A percentile compares a stretch with the other conserved stretches of the same genome.
Conservation (phyloP, 2,113 vertebrate species). For the Tursiops truncatus region DNA sequence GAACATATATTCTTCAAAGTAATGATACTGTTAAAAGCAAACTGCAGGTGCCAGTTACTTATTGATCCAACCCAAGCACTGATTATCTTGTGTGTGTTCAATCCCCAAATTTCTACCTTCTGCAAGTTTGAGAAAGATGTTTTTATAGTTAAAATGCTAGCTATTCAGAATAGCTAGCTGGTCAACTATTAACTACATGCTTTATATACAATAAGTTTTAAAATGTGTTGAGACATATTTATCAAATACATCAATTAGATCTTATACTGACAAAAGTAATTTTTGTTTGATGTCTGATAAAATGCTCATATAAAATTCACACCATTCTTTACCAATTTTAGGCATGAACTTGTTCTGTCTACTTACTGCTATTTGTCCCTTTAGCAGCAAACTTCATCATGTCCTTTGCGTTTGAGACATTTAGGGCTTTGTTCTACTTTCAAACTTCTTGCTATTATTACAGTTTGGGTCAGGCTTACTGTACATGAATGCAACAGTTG, state of each 20-base stretch:
- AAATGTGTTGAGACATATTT: neutral
- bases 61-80: conserved; percentile 77
- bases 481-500: conserved; percentile 70
- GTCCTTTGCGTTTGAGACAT: conserved; percentile 50
- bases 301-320: neutral
- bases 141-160: conserved; percentile 26
- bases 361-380: conserved; percentile 62
- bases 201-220: neutral
- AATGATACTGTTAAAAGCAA: conserved; percentile 76
- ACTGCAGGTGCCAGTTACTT: conserved; percentile 75
- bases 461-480: conserved; percentile 69
- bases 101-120: conserved; percentile 62
- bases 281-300: conserved; percentile 13
- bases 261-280: neutral
- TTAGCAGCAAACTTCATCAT: conserved; percentile 58
- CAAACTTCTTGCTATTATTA: conserved; percentile 64
- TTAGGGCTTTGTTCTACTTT: conserved; percentile 74
- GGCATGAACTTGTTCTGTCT: conserved; percentile 51
- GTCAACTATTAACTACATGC: neutral
- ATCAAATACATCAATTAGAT: neutral
- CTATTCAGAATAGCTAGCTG: neutral
- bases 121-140: conserved; percentile 67
- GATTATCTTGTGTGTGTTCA: conserved; percentile 72
- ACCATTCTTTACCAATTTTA: conserved; percentile 51
- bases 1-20: conserved; percentile 72